Conservation (phyloP, 2,888 invertebrate genomes). For the Oscheius sp. region DNA sequence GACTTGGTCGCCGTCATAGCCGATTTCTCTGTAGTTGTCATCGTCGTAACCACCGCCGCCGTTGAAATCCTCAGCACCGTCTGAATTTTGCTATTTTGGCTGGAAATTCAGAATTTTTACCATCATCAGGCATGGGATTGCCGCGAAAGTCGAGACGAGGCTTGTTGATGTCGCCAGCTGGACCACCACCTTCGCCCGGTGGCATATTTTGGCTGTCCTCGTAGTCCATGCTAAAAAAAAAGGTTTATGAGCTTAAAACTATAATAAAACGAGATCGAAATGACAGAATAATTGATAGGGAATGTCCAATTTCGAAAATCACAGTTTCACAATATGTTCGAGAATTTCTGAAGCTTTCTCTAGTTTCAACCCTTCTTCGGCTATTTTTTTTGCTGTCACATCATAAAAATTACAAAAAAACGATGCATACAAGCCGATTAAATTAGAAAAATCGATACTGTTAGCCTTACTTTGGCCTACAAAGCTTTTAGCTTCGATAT, state of each 20-base stretch:
- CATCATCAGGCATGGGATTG: constrained; percentile 34
- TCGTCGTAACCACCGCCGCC: constrained; percentile 29
- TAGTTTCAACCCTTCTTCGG: no score
- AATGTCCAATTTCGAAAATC: no score
- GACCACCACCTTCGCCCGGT: background rate
- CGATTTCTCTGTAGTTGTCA: constrained; percentile 11
- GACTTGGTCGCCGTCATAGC: background rate
- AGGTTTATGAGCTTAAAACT: background rate
- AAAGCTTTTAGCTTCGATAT: no score
- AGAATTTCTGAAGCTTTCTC: no score
- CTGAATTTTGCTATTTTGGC: constrained; percentile 41
- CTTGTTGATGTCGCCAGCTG: constrained; percentile 2
- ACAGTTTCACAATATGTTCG: no score
- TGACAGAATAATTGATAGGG: no score
- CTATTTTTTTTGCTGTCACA: no score
- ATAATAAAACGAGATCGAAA: background rate
- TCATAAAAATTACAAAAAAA: no score
- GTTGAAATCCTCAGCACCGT: constrained; percentile 40
- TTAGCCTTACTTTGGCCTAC: no score
- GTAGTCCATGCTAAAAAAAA: constrained; percentile 25
- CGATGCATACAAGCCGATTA: no score
- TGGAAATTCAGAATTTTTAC: background rate
- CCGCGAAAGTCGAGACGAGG: constrained; percentile 28
- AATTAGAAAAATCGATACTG: no score
- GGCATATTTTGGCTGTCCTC: constrained; percentile 17